Evolutionary conservation across 2,113 vertebrate species (phyloP).

Genomic region (Macroglossus sobrinus): DNA sequence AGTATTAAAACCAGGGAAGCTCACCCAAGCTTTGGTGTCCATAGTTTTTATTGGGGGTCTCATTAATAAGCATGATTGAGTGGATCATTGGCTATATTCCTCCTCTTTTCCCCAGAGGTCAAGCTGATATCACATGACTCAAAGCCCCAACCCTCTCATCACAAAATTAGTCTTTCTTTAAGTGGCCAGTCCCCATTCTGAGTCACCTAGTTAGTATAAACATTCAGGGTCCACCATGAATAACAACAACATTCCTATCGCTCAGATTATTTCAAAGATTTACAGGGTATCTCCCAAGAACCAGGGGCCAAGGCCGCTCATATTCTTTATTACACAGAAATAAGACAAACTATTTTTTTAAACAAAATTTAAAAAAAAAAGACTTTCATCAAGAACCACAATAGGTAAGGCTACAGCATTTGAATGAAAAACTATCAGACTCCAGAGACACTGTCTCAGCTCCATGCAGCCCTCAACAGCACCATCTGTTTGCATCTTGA

Average conservation of each 20-base stretch:
- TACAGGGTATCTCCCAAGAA: background rate
- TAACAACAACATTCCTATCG: background rate
- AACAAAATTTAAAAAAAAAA: background rate
- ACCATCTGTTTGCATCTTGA: background rate
- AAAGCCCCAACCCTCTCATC: background rate
- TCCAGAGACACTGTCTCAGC: background rate
- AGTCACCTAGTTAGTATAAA: background rate
- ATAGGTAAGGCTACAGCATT: background rate
- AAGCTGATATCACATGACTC: background rate
- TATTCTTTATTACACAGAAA: background rate
- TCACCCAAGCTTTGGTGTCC: background rate
- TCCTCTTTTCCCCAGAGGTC: background rate
- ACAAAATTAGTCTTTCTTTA: background rate
- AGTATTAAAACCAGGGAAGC: background rate
- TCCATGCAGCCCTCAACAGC: background rate
- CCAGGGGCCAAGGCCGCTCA: background rate
- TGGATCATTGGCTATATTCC: background rate
- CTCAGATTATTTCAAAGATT: background rate
- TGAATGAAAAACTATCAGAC: constrained; percentile 2
- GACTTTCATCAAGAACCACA: background rate
- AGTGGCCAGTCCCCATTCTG: background rate
- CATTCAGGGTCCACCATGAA: background rate
- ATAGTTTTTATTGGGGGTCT: background rate
- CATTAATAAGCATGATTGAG: background rate
- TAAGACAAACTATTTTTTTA: background rate